These are phyloP conservation scores for Neoitamus cyanurus DNA, from an alignment of 2,888 invertebrate species.

Conservation along the genomic window DNA sequence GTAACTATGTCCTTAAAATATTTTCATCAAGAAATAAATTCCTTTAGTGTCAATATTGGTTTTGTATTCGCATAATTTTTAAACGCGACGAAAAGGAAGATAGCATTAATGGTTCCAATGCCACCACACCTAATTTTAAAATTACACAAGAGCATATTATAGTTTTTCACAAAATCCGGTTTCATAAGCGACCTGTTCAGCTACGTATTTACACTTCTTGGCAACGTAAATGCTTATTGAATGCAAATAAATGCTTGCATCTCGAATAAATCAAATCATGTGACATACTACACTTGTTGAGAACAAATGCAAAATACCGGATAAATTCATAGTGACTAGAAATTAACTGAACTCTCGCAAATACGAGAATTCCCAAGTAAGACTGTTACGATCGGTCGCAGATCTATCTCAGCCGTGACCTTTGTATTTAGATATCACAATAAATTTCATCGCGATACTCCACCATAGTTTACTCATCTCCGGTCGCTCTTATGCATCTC, in stretches of 20 bases:
- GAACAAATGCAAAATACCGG: background rate
- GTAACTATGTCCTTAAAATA: too few relatives aligned
- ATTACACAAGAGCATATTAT: too few relatives aligned
- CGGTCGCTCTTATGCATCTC: background rate
- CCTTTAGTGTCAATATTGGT: too few relatives aligned
- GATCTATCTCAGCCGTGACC: constrained; percentile 1
- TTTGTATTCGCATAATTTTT: too few relatives aligned
- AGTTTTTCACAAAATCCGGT: too few relatives aligned
- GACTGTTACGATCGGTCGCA: background rate
- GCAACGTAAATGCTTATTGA: too few relatives aligned
- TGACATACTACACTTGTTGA: background rate
- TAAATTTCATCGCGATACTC: constrained; percentile 20
- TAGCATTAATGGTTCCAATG: too few relatives aligned
- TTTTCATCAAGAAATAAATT: too few relatives aligned
- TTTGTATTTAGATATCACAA: constrained; percentile 19
- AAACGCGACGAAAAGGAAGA: too few relatives aligned
- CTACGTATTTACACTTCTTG: too few relatives aligned
- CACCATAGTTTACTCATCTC: background rate
- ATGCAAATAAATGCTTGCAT: background rate
- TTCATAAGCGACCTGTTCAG: too few relatives aligned
- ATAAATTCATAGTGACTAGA: background rate
- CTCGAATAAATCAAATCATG: background rate
- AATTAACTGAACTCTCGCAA: background rate
- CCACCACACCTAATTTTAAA: too few relatives aligned
- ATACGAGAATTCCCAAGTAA: background rate